phyloP scores from a whole-genome alignment of 2,113 vertebrate species.

The Crotalus helleri region DNA sequence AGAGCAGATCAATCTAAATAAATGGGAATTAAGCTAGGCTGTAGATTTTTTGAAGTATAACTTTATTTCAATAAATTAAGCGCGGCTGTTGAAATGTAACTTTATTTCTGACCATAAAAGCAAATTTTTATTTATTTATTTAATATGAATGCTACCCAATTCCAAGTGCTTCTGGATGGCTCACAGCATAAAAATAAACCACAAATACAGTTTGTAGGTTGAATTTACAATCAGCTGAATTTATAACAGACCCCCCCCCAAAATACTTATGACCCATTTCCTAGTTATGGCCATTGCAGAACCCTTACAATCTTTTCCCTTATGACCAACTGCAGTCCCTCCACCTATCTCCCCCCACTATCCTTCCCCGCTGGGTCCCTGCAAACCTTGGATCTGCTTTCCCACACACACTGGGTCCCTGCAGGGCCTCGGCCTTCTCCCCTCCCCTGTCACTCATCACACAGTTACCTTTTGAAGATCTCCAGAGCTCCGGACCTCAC shows the following conservation, averaged over 20 bases:
- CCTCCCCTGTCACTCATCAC: not conserved
- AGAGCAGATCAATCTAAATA: not conserved
- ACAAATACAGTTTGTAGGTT: not conserved
- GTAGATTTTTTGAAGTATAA: not conserved
- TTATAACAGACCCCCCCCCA: not conserved
- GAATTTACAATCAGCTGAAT: not conserved
- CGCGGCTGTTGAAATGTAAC: constrained; percentile 44
- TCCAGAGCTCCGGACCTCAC: not conserved
- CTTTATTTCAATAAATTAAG: not conserved
- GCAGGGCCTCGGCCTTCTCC: not conserved
- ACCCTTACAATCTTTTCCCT: not conserved
- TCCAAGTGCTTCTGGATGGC: not conserved
- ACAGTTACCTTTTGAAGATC: not conserved
- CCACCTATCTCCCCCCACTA: not conserved
- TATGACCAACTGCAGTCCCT: not conserved
- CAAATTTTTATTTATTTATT: not conserved
- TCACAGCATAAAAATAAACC: not conserved
- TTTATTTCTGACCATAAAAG: constrained; percentile 46
- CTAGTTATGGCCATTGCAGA: not conserved
- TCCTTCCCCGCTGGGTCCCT: not conserved
- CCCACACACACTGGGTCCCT: not conserved
- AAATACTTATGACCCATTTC: not conserved
- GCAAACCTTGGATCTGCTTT: not conserved
- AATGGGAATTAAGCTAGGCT: constrained; percentile 39
- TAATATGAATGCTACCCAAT: not conserved